phyloP scores from a whole-genome alignment of 1,140 invertebrate species.

The Achroia grisella region DNA sequence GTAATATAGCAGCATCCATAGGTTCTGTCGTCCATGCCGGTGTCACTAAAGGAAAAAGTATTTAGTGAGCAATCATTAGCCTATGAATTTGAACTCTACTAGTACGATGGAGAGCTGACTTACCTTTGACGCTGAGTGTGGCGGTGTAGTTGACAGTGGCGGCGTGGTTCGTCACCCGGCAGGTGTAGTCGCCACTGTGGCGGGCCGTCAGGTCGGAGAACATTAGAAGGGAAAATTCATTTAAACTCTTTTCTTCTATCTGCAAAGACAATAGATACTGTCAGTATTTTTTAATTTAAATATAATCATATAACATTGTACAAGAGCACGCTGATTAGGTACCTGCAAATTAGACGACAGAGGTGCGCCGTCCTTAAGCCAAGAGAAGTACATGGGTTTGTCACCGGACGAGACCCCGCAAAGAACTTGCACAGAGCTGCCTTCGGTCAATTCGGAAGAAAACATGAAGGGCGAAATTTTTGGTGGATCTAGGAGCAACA shows the following conservation, averaged over 20 bases:
- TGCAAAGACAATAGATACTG: conserved; percentile 29
- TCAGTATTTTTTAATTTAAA: neutral
- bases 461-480: conserved; percentile 88
- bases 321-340: no score
- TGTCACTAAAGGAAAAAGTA: conserved; percentile 75
- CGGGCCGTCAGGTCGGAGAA: conserved; percentile 78
- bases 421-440: conserved; percentile 86
- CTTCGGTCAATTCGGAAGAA: conserved; percentile 87
- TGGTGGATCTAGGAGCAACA: conserved; percentile 73
- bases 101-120: no score
- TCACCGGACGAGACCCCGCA: conserved; percentile 90
- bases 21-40: conserved; percentile 84
- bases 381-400: conserved; percentile 85
- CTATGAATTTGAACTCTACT: no score
- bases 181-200: conserved; percentile 87
- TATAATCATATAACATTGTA: no score
- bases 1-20: conserved; percentile 77
- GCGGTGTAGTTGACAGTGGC: conserved; percentile 84
- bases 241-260: conserved; percentile 79
- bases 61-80: no score
- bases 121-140: conserved; percentile 84
- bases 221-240: conserved; percentile 81
- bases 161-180: conserved; percentile 84
- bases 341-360: conserved; percentile 76
- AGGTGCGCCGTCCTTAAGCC: conserved; percentile 85